Evolutionary conservation across 1,140 invertebrate genomes (phyloP), one percentile per base, ranked within the genome.

Genomic region (Goniozus legneri): DNA sequence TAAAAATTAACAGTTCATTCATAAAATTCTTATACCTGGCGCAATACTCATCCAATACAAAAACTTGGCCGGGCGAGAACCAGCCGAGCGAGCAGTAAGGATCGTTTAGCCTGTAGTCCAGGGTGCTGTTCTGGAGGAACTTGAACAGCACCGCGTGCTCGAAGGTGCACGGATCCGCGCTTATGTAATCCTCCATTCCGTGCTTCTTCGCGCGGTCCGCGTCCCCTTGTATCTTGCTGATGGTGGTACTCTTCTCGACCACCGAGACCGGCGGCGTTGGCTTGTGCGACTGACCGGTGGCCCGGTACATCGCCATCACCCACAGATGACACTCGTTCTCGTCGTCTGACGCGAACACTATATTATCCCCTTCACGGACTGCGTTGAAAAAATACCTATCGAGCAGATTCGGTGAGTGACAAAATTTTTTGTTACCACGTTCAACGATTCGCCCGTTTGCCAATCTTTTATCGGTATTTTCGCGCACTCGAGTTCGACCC

Each of bases 21-120:
- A n/a, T n/a, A n/a, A n/a, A n/a, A n/a, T n/a, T n/a, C n/a, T n/a
- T n/a, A 52, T 58, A 76, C 71, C 89, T 78, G 2, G 96, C 95
- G 75, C 93, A 96, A 77, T 99, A 99, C 75, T 99, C 97, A 73
- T 99, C 97, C 38, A 99, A 75, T 8, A 98, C 92, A 77, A 98
- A 99, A 10, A 98, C 86, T 82, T 99, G 96, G 4, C 95, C 96
- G 0, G 97, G 96, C 60, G 95, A 98, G 71, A 99, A 98, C 97
- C 97, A 99, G 51, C 97, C 97, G 81, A 99, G 77, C 43, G 95
- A 99, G 64, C 94, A 96, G 70, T 97, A 98, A 2, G 93, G 92
- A 80, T 99, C 97, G 69, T 89, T 92, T 18, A 99, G 80, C 62
- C 97, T 84, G 77, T 95, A 98, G 65, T 98, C 95, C 30, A 99